phyloP scores from a whole-genome alignment of 2,888 invertebrate species.

The Caenorhabditis zanzibari region DNA sequence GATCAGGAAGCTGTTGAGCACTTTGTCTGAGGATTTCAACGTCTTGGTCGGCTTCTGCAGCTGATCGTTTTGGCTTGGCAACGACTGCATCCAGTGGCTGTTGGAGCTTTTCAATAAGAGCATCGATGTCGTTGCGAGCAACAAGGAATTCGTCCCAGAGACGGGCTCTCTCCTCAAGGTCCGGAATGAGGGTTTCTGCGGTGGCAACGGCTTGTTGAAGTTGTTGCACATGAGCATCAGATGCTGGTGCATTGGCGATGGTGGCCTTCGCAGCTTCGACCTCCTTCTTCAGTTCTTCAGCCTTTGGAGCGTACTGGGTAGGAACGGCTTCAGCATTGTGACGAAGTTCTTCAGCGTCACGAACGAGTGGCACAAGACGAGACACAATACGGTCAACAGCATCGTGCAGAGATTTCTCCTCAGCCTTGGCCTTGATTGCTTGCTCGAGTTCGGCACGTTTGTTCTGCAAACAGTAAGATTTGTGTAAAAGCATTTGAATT shows the following conservation, averaged over 20 bases:
- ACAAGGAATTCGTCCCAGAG: constrained; percentile 73
- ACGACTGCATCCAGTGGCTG: constrained; percentile 63
- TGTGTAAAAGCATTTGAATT: not conserved
- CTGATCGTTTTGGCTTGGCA: constrained; percentile 55
- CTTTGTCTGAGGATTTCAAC: constrained; percentile 54
- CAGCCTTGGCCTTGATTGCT: constrained; percentile 64
- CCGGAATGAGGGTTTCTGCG: constrained; percentile 63
- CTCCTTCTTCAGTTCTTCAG: constrained; percentile 66
- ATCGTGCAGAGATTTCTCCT: constrained; percentile 52
- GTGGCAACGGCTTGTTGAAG: constrained; percentile 62
- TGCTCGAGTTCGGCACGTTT: constrained; percentile 69
- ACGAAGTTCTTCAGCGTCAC: constrained; percentile 66
- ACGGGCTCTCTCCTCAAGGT: constrained; percentile 60
- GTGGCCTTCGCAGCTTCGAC: constrained; percentile 49
- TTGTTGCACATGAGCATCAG: constrained; percentile 56
- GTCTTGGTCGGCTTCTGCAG: constrained; percentile 58
- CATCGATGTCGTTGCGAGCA: constrained; percentile 71
- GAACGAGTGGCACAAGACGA: constrained; percentile 63
- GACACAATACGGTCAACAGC: constrained; percentile 46
- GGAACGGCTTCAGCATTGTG: constrained; percentile 71
- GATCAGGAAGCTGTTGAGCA: constrained; percentile 42
- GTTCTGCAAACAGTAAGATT: constrained; percentile 55
- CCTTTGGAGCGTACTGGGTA: constrained; percentile 67
- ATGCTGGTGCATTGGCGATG: constrained; percentile 49
- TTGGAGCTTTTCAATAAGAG: constrained; percentile 67